Evolutionary conservation across 1,140 invertebrate species (phyloP), one percentile per base, ranked within the genome.

Genomic region (Belonocnema kinseyi): DNA sequence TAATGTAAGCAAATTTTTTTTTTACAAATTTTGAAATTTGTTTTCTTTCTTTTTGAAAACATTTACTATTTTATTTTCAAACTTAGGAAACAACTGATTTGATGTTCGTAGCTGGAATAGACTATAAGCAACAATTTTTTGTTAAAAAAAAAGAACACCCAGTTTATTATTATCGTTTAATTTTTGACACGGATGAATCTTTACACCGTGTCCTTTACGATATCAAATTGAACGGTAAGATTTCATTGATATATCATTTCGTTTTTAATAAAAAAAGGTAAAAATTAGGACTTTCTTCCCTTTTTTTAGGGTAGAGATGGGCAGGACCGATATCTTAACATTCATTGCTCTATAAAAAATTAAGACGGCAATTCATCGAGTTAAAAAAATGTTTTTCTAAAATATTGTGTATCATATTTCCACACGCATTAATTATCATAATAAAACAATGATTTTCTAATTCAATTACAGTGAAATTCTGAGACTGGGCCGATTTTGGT

Each of bases 141-240:
- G 14, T 6, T 14, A 21, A 50, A 8, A 52, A 53, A 17, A 72
- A 78, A 51, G 8, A 50, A 21, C 7, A 71, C n/a, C 77, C 77
- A n/a, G 56, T 78, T 40, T 78, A 78, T 72, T 78, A 78, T 52
- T 78, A 78, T 50, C 26, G 53, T 3, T 78, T 52, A 16, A 72
- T 51, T 16, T 78, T 72, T 51, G 19, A 74, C 58, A 56, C 73
- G 16, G 17, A 71, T 10, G 70, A 72, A 56, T 71, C 73, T 56
- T 33, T 46, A 3, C 77, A 78, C n/a, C 75, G 17, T 50, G 17
- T 66, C 26, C 33, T 66, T 3, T 66, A 70, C 6, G 33, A 73
- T 6, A 13, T 72, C 12, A 26, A 72, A 19, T 14, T 74, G 16
- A 46, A 74, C 3, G 77, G 77, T 73, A 74, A 77, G 46, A 53